Evolutionary conservation across 2,888 invertebrate genomes (phyloP).

Genomic region (Agrilus cyanescens): DNA sequence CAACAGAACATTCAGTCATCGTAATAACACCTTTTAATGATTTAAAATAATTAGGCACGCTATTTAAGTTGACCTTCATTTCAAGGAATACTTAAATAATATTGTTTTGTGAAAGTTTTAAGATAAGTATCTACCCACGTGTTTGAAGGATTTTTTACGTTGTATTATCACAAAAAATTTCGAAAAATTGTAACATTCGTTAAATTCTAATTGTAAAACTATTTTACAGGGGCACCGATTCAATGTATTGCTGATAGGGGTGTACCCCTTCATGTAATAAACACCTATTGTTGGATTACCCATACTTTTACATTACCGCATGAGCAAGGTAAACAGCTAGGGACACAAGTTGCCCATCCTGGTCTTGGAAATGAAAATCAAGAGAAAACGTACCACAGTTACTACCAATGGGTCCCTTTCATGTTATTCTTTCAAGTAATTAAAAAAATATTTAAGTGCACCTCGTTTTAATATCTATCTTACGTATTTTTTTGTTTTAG

Average conservation of each 20-base stretch:
- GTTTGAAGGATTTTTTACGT: too few relatives aligned
- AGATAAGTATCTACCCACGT: too few relatives aligned
- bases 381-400: slow-evolving; percentile 69
- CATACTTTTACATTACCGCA: slow-evolving; percentile 78
- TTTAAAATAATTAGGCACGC: too few relatives aligned
- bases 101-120: too few relatives aligned
- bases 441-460: too few relatives aligned
- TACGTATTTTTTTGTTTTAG: slow-evolving; percentile 35
- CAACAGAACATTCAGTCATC: too few relatives aligned
- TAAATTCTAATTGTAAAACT: neutral
- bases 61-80: too few relatives aligned
- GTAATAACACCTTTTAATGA: too few relatives aligned
- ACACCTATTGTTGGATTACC: slow-evolving; percentile 86
- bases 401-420: slow-evolving; percentile 92
- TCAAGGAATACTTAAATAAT: too few relatives aligned
- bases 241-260: slow-evolving; percentile 74
- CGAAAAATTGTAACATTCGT: neutral
- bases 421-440: slow-evolving; percentile 76
- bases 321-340: slow-evolving; percentile 47
- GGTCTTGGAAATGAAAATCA: slow-evolving; percentile 66
- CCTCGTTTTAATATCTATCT: neutral
- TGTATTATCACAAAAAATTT: too few relatives aligned
- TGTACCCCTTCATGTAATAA: slow-evolving; percentile 69
- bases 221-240: slow-evolving; percentile 69
- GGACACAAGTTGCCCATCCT: slow-evolving; percentile 57